phyloP scores from a whole-genome alignment of 2,888 invertebrate species.

The Ornithoptera priamus region DNA sequence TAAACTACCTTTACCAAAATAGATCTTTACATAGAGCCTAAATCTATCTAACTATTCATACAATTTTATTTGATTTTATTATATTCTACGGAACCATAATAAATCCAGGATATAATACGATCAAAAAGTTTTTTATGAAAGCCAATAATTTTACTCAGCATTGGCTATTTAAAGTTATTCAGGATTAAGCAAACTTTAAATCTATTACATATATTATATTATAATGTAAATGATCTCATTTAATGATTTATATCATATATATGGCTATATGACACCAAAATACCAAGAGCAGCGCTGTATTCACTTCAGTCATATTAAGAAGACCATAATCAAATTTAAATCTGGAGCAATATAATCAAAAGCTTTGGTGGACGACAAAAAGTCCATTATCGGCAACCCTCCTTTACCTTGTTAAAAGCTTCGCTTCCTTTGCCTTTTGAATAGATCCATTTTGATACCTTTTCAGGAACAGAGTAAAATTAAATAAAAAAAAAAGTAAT shows the following conservation, averaged over 20 bases:
- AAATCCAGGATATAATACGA: no score
- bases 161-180: no score
- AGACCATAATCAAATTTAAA: conserved; percentile 16
- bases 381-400: conserved; percentile 60
- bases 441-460: conserved; percentile 38
- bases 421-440: conserved; percentile 56
- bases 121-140: no score
- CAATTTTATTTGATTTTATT: no score
- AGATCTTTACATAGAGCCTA: no score
- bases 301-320: conserved; percentile 9
- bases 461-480: conserved; percentile 10
- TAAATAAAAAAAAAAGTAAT: conserved; percentile 10
- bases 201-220: no score
- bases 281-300: conserved; percentile 20
- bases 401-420: conserved; percentile 67
- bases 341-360: conserved; percentile 50
- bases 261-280: neutral
- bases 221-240: no score
- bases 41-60: no score
- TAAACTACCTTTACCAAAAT: no score
- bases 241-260: neutral
- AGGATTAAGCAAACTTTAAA: no score
- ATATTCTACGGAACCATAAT: no score
- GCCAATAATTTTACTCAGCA: no score
- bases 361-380: conserved; percentile 58